These are phyloP conservation scores for Hypena proboscidalis DNA, from an alignment of 2,888 invertebrate genomes.

Conservation along the genomic window DNA sequence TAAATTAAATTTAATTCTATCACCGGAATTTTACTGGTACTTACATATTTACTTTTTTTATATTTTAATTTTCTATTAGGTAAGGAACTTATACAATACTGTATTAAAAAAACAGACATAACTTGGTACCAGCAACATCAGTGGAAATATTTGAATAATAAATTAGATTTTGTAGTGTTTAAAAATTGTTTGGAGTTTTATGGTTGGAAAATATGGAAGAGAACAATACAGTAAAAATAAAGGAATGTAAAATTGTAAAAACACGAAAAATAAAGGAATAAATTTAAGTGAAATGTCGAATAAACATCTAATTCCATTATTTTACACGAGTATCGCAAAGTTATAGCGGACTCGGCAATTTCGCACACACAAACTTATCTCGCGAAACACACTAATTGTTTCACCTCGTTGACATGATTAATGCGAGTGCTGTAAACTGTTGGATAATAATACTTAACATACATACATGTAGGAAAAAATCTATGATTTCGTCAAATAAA, in stretches of 20 bases:
- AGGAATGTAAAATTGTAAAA: slow-evolving; percentile 22
- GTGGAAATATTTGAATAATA: slow-evolving; percentile 16
- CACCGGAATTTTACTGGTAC: no score
- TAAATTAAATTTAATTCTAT: no score
- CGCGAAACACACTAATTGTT: slow-evolving; percentile 44
- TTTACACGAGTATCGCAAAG: slow-evolving; percentile 30
- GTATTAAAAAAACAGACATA: no score
- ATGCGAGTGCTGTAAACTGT: slow-evolving; percentile 35
- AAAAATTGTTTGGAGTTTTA: slow-evolving; percentile 28
- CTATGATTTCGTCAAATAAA: no score
- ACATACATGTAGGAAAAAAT: no score
- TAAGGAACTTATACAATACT: no score
- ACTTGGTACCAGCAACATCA: slow-evolving; percentile 5
- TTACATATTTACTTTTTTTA: no score
- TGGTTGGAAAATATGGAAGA: slow-evolving; percentile 12
- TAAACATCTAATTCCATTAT: slow-evolving; percentile 42
- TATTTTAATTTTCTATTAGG: no score
- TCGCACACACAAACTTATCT: slow-evolving; percentile 31
- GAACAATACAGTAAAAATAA: slow-evolving; percentile 17
- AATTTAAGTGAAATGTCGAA: slow-evolving; percentile 37
- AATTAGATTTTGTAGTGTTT: slow-evolving; percentile 16
- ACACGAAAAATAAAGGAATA: slow-evolving; percentile 13
- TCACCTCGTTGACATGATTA: slow-evolving; percentile 41
- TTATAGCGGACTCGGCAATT: slow-evolving; percentile 39
- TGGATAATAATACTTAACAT: slow-evolving; percentile 28